These are phyloP conservation scores for Paedocypris micromegethes DNA, from an alignment of 2,797 vertebrate genomes.

Conservation along the genomic window DNA sequence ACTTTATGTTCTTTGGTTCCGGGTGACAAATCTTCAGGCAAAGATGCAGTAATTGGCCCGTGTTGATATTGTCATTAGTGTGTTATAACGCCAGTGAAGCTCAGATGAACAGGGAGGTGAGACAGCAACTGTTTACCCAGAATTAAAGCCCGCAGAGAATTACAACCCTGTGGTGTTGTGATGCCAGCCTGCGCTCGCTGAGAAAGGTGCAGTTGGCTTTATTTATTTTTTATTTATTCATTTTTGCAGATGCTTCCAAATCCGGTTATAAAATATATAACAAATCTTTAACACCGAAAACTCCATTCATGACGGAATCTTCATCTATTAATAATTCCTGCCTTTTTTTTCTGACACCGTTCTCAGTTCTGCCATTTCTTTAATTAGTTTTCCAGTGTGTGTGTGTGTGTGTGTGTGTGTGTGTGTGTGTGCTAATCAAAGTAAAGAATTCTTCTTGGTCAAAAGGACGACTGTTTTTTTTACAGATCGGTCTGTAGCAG, in stretches of 20 bases:
- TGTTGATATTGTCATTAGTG: conserved; percentile 22
- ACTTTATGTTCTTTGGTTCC: background rate
- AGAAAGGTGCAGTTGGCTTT: conserved; percentile 20
- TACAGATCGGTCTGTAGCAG: no score
- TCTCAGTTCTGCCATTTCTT: background rate
- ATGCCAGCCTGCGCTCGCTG: conserved; percentile 3
- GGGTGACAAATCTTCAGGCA: conserved; percentile 16
- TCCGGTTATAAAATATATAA: conserved; percentile 43
- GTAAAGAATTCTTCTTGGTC: no score
- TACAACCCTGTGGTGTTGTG: conserved; percentile 35
- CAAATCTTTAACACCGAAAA: conserved; percentile 33
- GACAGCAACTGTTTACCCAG: conserved; percentile 21
- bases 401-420: no score
- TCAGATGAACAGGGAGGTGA: conserved; percentile 29
- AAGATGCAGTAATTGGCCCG: conserved; percentile 40
- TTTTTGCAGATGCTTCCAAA: conserved; percentile 9
- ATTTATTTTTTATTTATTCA: no score
- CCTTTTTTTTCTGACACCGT: conserved; percentile 1
- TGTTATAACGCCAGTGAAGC: conserved; percentile 28
- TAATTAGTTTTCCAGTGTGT: background rate
- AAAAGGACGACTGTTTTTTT: no score
- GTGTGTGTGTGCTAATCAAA: no score
- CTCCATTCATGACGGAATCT: conserved; percentile 5
- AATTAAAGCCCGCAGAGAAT: conserved; percentile 40
- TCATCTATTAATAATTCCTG: background rate